These are phyloP conservation scores for Dolichoris vasculosae DNA, from an alignment of 1,140 invertebrate species.

Conservation along the genomic window DNA sequence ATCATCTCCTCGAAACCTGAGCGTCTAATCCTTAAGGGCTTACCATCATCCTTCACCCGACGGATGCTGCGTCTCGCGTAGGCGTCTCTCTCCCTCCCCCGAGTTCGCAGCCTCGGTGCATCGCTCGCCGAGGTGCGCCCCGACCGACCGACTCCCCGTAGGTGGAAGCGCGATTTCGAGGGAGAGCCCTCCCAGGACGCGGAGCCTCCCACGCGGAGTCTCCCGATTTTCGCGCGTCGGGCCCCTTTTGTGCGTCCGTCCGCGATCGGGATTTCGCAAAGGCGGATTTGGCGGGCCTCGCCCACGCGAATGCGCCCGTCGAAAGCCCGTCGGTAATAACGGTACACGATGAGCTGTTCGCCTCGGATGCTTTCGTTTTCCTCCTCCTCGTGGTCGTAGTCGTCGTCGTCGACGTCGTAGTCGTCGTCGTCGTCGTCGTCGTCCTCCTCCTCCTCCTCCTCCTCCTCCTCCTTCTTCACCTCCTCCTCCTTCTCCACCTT, in stretches of 20 bases:
- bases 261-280: not conserved
- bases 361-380: not conserved
- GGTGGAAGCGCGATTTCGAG: not conserved
- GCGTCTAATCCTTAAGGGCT: not conserved
- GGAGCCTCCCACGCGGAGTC: not conserved
- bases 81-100: no score
- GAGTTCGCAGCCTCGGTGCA: no score
- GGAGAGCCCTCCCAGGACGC: not conserved
- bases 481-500: no score
- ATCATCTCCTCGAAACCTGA: not conserved
- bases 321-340: not conserved
- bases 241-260: not conserved
- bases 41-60: not conserved
- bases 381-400: not conserved
- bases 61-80: not conserved
- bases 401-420: not conserved
- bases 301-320: not conserved
- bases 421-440: not conserved
- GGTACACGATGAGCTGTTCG: constrained; percentile 28
- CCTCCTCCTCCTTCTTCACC: not conserved
- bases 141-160: not conserved
- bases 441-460: not conserved
- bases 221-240: not conserved
- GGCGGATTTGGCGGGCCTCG: not conserved
- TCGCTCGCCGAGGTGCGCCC: no score